phyloP scores from a whole-genome alignment of 2,888 invertebrate genomes.

The Plagiodera versicolora region DNA sequence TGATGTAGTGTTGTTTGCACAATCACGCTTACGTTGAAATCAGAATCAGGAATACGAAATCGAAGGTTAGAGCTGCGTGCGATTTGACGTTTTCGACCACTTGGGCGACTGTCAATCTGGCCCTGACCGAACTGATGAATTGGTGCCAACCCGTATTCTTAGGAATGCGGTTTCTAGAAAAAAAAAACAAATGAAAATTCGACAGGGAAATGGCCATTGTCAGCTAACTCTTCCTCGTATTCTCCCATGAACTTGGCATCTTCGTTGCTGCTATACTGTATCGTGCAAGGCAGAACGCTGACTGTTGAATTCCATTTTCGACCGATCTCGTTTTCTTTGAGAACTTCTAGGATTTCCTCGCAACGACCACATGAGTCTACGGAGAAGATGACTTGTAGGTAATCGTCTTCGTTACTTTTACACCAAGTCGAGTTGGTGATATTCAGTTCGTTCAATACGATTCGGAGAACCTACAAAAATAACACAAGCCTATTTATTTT shows the following conservation, averaged over 20 bases:
- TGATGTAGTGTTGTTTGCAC: too few species aligned
- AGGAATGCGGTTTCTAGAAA: slow-evolving; percentile 32
- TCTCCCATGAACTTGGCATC: slow-evolving; percentile 13
- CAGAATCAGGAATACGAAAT: slow-evolving; percentile 70
- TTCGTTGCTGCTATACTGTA: slow-evolving; percentile 55
- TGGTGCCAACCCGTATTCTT: slow-evolving; percentile 59
- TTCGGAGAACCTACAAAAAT: slow-evolving; percentile 55
- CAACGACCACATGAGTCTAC: slow-evolving; percentile 61
- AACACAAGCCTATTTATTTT: background rate
- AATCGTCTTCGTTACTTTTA: slow-evolving; percentile 56
- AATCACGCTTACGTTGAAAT: slow-evolving; percentile 73
- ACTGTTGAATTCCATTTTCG: slow-evolving; percentile 61
- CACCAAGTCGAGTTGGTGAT: slow-evolving; percentile 63
- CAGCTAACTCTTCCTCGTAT: slow-evolving; percentile 15
- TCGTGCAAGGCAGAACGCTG: slow-evolving; percentile 66
- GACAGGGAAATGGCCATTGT: too few species aligned
- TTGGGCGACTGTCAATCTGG: slow-evolving; percentile 70
- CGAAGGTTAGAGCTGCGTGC: slow-evolving; percentile 74
- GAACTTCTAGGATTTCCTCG: slow-evolving; percentile 62
- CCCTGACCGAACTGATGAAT: slow-evolving; percentile 67
- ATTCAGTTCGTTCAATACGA: slow-evolving; percentile 58
- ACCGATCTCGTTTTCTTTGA: slow-evolving; percentile 66
- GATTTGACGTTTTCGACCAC: slow-evolving; percentile 69
- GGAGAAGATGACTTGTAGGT: slow-evolving; percentile 63
- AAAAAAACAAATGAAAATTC: too few species aligned